These are phyloP conservation scores for Chorisops tibialis DNA, from an alignment of 2,888 invertebrate genomes.

Conservation along the genomic window DNA sequence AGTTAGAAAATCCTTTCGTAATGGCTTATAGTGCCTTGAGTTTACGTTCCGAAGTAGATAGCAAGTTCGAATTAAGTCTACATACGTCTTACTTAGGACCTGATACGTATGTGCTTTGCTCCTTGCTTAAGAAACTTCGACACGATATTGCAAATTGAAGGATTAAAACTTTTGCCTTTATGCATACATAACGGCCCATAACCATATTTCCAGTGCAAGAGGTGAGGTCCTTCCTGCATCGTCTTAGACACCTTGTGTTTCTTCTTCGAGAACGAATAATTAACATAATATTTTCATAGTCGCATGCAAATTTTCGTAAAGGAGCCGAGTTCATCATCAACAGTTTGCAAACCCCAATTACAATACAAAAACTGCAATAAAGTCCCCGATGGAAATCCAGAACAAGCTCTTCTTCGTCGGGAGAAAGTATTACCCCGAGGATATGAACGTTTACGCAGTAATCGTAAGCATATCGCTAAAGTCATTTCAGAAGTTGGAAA, in stretches of 20 bases:
- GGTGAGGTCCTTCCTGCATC: not conserved
- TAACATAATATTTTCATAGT: conserved; percentile 23
- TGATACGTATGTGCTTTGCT: no score
- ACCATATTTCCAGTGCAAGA: conserved; percentile 5
- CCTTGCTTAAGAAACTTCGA: conserved; percentile 15
- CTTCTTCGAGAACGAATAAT: conserved; percentile 12
- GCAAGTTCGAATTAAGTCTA: conserved; percentile 11
- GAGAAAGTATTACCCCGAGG: not conserved
- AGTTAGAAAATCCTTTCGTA: conserved; percentile 2
- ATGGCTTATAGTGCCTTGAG: conserved; percentile 20
- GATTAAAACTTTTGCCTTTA: conserved; percentile 31
- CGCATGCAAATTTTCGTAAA: not conserved
- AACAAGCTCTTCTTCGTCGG: not conserved
- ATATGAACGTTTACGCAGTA: conserved; percentile 24
- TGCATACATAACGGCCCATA: conserved; percentile 13
- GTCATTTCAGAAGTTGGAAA: conserved; percentile 29
- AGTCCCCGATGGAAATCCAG: not conserved
- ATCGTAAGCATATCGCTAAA: conserved; percentile 29
- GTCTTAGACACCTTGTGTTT: not conserved
- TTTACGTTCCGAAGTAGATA: conserved; percentile 6
- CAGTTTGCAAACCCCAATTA: not conserved
- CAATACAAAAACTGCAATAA: not conserved
- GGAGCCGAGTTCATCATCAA: not conserved
- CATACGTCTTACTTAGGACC: not conserved
- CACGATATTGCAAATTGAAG: conserved; percentile 29